phyloP scores from a whole-genome alignment of 2,888 invertebrate genomes.

The Corythucha ciliata region DNA sequence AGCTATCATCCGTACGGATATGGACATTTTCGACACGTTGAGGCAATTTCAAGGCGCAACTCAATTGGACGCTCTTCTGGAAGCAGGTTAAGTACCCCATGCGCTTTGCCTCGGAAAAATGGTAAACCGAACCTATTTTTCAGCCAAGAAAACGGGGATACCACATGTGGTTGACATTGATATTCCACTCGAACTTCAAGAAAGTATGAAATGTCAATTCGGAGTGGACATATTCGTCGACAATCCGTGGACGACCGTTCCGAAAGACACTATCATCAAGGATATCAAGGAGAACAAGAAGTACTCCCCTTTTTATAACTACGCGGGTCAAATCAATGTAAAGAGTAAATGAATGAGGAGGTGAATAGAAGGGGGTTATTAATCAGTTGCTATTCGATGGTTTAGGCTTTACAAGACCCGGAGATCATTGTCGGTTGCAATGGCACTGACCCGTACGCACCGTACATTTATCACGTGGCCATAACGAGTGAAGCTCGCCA shows the following conservation, averaged over 20 bases:
- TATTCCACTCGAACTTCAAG: conserved; percentile 23
- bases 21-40: no score
- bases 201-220: conserved; percentile 25
- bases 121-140: no score
- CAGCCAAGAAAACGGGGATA: conserved; percentile 11
- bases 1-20: no score
- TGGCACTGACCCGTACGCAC: conserved; percentile 24
- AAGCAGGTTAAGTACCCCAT: no score
- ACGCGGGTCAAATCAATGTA: conserved; percentile 17
- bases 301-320: conserved; percentile 26
- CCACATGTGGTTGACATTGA: conserved; percentile 13
- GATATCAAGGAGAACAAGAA: conserved; percentile 25
- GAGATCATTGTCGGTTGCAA: conserved; percentile 33
- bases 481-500: conserved; percentile 29
- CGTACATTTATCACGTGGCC: conserved; percentile 32
- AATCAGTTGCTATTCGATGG: not conserved
- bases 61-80: no score
- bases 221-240: conserved; percentile 31
- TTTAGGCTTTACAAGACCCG: conserved; percentile 25
- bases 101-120: no score
- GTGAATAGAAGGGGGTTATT: no score
- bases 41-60: no score
- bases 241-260: conserved; percentile 32
- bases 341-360: not conserved
- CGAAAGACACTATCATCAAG: conserved; percentile 25